phyloP scores from a whole-genome alignment of 2,113 vertebrate genomes.

The Coracopsis vasa region DNA sequence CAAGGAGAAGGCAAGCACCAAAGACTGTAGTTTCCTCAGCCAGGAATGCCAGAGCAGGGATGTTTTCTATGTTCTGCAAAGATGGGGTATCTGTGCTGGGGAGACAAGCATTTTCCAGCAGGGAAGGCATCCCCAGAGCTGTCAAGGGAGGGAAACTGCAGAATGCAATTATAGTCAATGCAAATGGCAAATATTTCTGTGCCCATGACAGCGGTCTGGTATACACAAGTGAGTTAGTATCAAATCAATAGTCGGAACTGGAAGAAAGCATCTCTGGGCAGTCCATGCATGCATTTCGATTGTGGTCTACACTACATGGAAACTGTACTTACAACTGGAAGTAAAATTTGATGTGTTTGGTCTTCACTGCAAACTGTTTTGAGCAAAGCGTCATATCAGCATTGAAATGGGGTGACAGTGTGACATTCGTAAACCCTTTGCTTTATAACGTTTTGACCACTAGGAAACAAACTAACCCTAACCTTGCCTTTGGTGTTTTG shows the following conservation, averaged over 20 bases:
- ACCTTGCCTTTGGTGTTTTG: neutral
- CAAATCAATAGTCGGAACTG: neutral
- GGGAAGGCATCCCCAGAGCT: neutral
- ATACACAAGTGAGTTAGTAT: neutral
- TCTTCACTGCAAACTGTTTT: neutral
- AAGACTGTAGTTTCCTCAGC: rapidly evolving
- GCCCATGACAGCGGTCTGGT: neutral
- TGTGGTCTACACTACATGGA: neutral
- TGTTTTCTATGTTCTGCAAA: neutral
- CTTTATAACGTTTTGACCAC: neutral
- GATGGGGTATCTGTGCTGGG: neutral
- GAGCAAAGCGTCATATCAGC: neutral
- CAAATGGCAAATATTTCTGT: neutral
- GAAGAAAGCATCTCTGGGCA: neutral
- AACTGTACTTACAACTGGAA: neutral
- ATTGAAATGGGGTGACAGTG: neutral
- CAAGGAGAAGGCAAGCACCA: rapidly evolving
- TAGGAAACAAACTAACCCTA: neutral
- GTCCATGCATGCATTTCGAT: neutral
- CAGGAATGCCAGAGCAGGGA: neutral
- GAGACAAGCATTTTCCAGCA: neutral
- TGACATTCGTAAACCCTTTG: neutral
- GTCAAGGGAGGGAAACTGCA: neutral
- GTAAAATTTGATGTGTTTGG: neutral
- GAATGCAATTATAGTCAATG: neutral